Evolutionary conservation across 53 echinoderm and acorn worm species (phyloP), one percentile per base, ranked within the genome.

Genomic region (Apostichopus leukothele): DNA sequence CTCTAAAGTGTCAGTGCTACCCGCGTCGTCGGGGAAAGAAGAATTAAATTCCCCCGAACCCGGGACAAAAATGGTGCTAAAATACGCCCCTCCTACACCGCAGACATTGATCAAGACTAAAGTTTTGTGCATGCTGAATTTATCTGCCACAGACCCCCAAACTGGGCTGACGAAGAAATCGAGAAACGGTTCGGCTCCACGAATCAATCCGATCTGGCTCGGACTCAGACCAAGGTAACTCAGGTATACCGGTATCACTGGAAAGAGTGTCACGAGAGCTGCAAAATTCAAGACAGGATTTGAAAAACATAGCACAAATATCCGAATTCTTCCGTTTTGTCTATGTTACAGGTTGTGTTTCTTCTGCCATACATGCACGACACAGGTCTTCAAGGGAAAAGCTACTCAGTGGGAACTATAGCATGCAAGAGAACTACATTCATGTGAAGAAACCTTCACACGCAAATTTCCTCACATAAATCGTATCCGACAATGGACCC

Each of bases 201-300:
- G 90, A 79, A 99, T 96, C 22, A 99, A 81, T 16, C 96, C 99
- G 26, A 93, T 94, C 67, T 99, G 96, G 60, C 90, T 90, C 9
- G 96, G 88, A 2, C 94, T 88, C 76, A 96, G 88, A 14, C 99
- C 99, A 11, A 99, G 93, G 39, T 94, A 93, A 50, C 81, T 90
- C 93, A 99, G 93, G 96, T 94, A 99, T 59, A 99, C 90, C 0
- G 99, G 99, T 81, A 99, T 83, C 89, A 93, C 96, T 12, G 96
- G 96, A 9, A 94, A 79, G 52, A 99, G 77, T 19, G 94, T 92
- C 4, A 93, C 89, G 78, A 91, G 86, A 25, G 94, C 99, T 99
- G 88, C 9, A 50, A 27, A 26, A 84, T 73, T 7, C 7, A 57
- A 57, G 7, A 57, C 57, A 57, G 57, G 7, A 57, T 57, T 8